Conservation (phyloP, 2,888 invertebrate species). For the Mythimna loreyi region DNA sequence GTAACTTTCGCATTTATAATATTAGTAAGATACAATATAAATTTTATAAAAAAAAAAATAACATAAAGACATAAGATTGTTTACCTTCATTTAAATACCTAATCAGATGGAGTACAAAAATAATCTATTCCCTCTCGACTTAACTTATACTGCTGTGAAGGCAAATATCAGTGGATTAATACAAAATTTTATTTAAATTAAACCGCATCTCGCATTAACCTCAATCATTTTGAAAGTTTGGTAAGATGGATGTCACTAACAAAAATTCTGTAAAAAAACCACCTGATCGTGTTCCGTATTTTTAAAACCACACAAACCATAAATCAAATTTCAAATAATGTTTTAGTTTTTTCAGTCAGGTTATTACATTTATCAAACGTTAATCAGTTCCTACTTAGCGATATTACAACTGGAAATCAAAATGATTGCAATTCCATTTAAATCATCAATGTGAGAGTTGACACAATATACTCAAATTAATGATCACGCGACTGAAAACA, state of each 20-base stretch:
- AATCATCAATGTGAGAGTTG: constrained; percentile 82
- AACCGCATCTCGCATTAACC: constrained; percentile 2
- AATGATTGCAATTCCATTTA: constrained; percentile 72
- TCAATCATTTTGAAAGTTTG: constrained; percentile 1
- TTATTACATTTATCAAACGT: constrained; percentile 44
- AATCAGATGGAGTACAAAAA: no score
- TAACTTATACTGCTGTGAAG: no score
- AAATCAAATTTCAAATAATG: constrained; percentile 20
- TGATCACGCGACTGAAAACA: constrained; percentile 86
- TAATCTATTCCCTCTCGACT: no score
- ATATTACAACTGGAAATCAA: constrained; percentile 58
- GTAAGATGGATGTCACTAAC: neutral
- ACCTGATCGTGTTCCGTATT: neutral
- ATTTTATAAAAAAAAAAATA: no score
- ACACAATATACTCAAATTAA: constrained; percentile 89
- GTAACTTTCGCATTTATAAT: no score
- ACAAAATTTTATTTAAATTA: constrained; percentile 1
- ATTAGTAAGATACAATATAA: no score
- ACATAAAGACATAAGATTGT: no score
- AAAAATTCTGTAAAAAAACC: neutral
- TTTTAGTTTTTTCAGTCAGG: no score
- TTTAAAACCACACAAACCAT: constrained; percentile 6
- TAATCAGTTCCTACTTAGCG: constrained; percentile 61
- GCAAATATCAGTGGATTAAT: no score
- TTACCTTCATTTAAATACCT: no score